Percentiles rank a stretch among this genome's conserved stretches.
Evolutionary conservation across 2,888 invertebrate species (phyloP).

Genomic region (Drosophila picticornis): DNA sequence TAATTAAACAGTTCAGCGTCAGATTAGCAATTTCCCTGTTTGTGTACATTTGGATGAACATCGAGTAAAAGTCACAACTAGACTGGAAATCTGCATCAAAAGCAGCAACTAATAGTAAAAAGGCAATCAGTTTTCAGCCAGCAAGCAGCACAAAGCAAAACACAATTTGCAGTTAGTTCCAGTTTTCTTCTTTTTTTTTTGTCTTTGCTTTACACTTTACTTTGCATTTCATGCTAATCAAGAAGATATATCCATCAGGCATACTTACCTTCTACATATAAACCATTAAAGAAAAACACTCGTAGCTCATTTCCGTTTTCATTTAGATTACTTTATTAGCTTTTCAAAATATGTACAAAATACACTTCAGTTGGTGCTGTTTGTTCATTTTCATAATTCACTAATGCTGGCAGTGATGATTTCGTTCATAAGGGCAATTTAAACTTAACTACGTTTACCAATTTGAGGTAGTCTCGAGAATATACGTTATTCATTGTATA

Average conservation of each 20-base stretch:
- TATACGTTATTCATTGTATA: slow-evolving; percentile 42
- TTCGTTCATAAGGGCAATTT: slow-evolving; percentile 52
- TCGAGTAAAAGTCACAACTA: background rate
- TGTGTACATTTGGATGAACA: background rate
- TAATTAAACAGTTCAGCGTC: background rate
- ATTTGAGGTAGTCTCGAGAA: slow-evolving; percentile 64
- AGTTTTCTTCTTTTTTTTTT: background rate
- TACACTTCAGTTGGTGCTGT: slow-evolving; percentile 31
- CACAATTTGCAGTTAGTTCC: background rate
- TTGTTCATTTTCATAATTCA: slow-evolving; percentile 33
- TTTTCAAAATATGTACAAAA: slow-evolving; percentile 47
- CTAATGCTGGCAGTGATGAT: slow-evolving; percentile 74
- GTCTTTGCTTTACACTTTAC: background rate
- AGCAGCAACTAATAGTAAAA: background rate
- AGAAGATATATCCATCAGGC: background rate
- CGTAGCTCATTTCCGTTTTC: background rate
- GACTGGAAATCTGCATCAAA: background rate
- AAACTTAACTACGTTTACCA: slow-evolving; percentile 42
- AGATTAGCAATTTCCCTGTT: background rate
- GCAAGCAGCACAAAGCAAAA: background rate
- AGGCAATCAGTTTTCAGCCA: background rate
- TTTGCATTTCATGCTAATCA: background rate
- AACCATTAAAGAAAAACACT: background rate
- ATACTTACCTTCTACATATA: background rate
- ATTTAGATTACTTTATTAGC: slow-evolving; percentile 30